These are phyloP conservation scores for Lasioglossum morio DNA, from an alignment of 2,888 invertebrate genomes.

Conservation along the genomic window DNA sequence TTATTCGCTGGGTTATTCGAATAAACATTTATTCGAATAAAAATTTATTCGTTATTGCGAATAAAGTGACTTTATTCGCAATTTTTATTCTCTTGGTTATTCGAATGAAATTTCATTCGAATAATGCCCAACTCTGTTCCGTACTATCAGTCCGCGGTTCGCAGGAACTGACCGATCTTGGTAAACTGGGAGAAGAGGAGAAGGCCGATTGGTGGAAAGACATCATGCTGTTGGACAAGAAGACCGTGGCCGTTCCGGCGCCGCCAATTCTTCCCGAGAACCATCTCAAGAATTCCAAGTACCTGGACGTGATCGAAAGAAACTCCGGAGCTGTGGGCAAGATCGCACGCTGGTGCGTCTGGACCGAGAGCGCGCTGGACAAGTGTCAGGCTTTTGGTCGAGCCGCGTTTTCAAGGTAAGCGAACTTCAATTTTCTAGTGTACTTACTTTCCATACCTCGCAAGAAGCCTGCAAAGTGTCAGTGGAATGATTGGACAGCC, in stretches of 20 bases:
- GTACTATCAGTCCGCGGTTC: neutral
- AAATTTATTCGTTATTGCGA: no score
- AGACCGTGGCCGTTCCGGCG: conserved; percentile 88
- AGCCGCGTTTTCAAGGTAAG: conserved; percentile 88
- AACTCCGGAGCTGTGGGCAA: conserved; percentile 90
- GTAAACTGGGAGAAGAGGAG: conserved; percentile 82
- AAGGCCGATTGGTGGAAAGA: conserved; percentile 85
- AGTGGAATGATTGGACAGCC: no score
- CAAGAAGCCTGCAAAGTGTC: no score
- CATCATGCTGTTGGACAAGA: conserved; percentile 87
- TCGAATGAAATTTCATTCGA: no score
- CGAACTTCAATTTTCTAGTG: neutral
- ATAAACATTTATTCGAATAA: no score
- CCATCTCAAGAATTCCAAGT: conserved; percentile 88
- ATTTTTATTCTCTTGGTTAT: no score
- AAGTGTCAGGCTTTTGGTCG: conserved; percentile 91
- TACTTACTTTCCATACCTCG: no score
- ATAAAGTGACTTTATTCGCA: no score
- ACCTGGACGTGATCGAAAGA: conserved; percentile 90
- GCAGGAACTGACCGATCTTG: conserved; percentile 78
- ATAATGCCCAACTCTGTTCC: no score
- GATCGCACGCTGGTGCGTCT: conserved; percentile 88
- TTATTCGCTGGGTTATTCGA: no score
- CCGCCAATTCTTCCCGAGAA: conserved; percentile 87
- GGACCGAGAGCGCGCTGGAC: conserved; percentile 87